Base-by-base conservation (phyloP, 2,888 invertebrate genomes). In the Dryobotodes eremita region DNA sequence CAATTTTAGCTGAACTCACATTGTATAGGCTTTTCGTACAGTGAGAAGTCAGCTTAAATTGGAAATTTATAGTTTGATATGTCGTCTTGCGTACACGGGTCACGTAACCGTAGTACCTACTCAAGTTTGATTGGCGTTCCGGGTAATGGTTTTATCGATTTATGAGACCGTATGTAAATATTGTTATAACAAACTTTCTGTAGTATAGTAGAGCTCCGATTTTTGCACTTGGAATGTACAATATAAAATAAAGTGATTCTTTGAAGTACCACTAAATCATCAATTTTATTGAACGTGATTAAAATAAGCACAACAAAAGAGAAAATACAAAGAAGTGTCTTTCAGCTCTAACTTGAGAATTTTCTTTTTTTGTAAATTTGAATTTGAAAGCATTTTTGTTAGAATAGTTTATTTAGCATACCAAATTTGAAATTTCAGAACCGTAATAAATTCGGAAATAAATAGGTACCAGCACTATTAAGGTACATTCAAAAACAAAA, bases 401-500 rank as follows among this genome's bases (percentile, higher is more conserved):
- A 82, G 55, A 26, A 53, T 26, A 72, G n/a, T 64, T 64, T 64
- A 69, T 69, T 62, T n/a, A 20, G 4, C 26, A 78, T 62, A 57
- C 31, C 6, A 46, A 70, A 36, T 82, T 59, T 42, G 17, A 77
- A 50, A 81, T 68, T 36, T 36, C 1, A 36, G 0, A 61, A 46
- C 42, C 23, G 2, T 42, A 59, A 50, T 1, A 6, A 61, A 36
- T 46, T 50, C 10, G 4, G 62, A 64, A 57, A 59, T 10, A 53
- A 68, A 65, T 55, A 50, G 17, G 53, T 68, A 46, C 31, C 15
- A 57, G 42, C 20, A 46, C 31, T 71, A 69, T n/a, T 66, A 66
- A 7, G 1, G 72, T 71, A 79, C 65, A 79, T 75, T 73, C 23
- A 71, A 46, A 62, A 66, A 79, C 74, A 83, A 87, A 83, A 89